Conservation (phyloP, 2,797 vertebrate genomes). For the Labeo calbasu region DNA sequence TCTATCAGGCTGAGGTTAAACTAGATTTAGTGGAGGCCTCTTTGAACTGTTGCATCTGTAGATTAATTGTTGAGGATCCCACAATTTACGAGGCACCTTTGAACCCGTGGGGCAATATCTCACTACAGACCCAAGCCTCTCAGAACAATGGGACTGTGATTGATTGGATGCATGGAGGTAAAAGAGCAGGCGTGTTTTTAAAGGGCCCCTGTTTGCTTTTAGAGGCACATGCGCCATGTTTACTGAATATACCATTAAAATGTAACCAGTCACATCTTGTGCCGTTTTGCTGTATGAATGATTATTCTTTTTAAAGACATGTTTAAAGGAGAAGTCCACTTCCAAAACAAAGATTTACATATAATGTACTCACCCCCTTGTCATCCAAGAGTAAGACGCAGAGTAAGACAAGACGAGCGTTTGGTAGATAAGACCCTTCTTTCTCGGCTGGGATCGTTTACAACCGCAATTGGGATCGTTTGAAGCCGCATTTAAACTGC, state of each 20-base stretch:
- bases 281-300: not conserved
- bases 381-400: no score
- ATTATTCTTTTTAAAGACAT: not conserved
- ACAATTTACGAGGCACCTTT: conserved; percentile 46
- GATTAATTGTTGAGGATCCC: conserved; percentile 36
- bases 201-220: conserved; percentile 1
- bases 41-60: conserved; percentile 27
- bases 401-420: no score
- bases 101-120: conserved; percentile 40
- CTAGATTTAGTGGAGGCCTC: conserved; percentile 31
- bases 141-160: conserved; percentile 22
- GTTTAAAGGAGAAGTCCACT: not conserved
- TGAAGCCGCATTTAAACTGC: no score
- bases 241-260: conserved; percentile 1
- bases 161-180: conserved; percentile 5
- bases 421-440: no score
- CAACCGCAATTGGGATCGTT: no score
- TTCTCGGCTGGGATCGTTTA: no score
- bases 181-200: conserved; percentile 20
- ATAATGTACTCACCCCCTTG: no score
- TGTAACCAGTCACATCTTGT: not conserved
- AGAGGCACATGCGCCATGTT: conserved; percentile 4
- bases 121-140: conserved; percentile 28
- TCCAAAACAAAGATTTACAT: no score
- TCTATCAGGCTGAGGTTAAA: conserved; percentile 29